A percentile compares a stretch with the other conserved stretches of the same genome.
phyloP scores from a whole-genome alignment of 2,797 vertebrate species.

The Tiaroga cobitis region DNA sequence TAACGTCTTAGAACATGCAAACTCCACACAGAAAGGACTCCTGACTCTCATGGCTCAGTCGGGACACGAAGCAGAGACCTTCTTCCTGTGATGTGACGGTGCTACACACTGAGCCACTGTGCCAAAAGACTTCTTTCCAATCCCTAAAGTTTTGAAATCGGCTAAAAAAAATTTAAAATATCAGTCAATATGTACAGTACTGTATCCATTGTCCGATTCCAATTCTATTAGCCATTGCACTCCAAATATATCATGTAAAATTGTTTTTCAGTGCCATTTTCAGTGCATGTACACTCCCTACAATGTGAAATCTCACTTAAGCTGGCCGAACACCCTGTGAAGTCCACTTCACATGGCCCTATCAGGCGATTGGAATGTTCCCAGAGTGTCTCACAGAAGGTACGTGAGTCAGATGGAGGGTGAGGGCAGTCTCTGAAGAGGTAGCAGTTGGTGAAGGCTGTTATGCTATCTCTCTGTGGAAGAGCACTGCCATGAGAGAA shows the following conservation, averaged over 20 bases:
- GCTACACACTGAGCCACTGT: too few relatives aligned
- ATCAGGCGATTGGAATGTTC: not conserved
- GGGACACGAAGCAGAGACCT: too few relatives aligned
- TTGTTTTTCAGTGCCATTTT: slow-evolving; percentile 3
- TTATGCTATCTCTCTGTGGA: slow-evolving; percentile 21
- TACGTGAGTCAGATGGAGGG: slow-evolving; percentile 39
- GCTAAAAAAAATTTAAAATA: not conserved
- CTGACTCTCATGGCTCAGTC: too few relatives aligned
- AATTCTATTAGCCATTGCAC: not conserved
- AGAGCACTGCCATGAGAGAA: slow-evolving; percentile 5
- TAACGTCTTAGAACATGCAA: too few relatives aligned
- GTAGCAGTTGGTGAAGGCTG: slow-evolving; percentile 45
- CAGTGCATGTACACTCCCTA: not conserved
- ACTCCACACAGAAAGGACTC: too few relatives aligned
- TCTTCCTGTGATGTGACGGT: too few relatives aligned
- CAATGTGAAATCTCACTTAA: slow-evolving; percentile 3
- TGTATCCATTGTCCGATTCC: not conserved
- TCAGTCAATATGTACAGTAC: not conserved
- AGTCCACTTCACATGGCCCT: slow-evolving; percentile 4
- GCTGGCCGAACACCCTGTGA: not conserved
- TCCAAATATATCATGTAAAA: not conserved
- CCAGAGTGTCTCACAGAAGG: slow-evolving; percentile 39
- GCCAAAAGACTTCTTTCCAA: too few relatives aligned
- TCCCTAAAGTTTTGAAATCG: not conserved
- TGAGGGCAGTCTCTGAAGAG: slow-evolving; percentile 33